Evolutionary conservation across 2,888 invertebrate species (phyloP), one percentile per base, ranked within the genome.

Genomic region (Beris chalybata): DNA sequence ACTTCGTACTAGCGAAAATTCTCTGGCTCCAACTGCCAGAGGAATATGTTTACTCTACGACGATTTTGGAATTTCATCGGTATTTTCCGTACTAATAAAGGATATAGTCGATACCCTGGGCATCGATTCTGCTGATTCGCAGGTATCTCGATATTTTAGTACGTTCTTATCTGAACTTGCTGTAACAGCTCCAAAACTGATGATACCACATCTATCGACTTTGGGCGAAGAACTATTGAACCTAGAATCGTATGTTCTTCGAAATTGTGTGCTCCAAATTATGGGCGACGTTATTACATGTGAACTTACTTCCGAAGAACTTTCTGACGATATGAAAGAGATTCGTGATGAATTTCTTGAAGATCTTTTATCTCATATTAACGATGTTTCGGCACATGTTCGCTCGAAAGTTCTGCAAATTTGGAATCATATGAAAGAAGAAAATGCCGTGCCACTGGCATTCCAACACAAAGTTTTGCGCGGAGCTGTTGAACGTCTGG

Each of bases 311-410:
- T 88, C 89, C 38, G 91, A 92, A 73, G 86, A 88, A 2, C 81
- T 93, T 32, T 82, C 86, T 22, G 86, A 88, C 43, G 88, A 88
- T 68, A 83, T 87, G 72, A 87, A 87, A 71, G 81, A 84, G 53
- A 85, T 86, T 54, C 84, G 95, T 3, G 91, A 95, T 76, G 88
- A 91, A 73, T 90, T 95, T 74, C 83, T 97, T 4, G 88, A 90
- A 64, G 86, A 88, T 75, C 80, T 97, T 13, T 84, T 89, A 74
- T 90, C 92, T 48, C 96, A 97, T 76, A 85, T 95, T 64, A 86
- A 89, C 71, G 97, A 98, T 76, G 79, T 85, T 4, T 89, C 94
- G 56, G 92, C 95, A 0, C 90, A 91, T 76, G 95, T 95, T 0
- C 84, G 97, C 30, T 88, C 92, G 30, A 93, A 91, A 83, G 90